Conservation (phyloP, 2,888 invertebrate genomes). For the Trissonchulus latispiculum region DNA sequence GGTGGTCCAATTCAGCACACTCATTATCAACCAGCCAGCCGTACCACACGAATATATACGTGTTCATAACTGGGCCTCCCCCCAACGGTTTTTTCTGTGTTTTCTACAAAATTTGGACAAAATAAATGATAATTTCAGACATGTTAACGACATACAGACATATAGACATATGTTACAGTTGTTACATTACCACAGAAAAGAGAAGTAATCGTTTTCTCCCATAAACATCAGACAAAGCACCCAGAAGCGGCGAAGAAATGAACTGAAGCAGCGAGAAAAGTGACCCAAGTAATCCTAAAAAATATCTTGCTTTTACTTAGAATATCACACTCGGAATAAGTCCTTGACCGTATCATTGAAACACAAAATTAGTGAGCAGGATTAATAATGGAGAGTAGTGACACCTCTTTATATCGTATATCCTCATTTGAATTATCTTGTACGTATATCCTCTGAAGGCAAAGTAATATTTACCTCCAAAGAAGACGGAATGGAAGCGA, state of each 20-base stretch:
- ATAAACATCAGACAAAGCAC: constrained; percentile 86
- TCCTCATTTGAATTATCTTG: not conserved
- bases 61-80: no score
- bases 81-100: no score
- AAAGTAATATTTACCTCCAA: constrained; percentile 57
- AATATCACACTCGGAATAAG: no score
- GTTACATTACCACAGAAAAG: constrained; percentile 69
- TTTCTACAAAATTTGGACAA: no score
- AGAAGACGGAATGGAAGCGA: constrained; percentile 72
- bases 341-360: no score
- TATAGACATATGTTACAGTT: no score
- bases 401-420: not conserved
- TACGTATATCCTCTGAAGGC: not conserved
- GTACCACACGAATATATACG: no score
- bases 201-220: constrained; percentile 78
- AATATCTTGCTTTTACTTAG: no score
- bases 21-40: no score
- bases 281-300: constrained; percentile 79
- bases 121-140: no score
- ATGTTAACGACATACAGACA: no score
- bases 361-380: not conserved
- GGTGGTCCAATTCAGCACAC: no score
- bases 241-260: constrained; percentile 80
- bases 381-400: not conserved
- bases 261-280: constrained; percentile 93